Conservation (phyloP, 2,113 vertebrate genomes). For the Daphoenositta chrysoptera region DNA sequence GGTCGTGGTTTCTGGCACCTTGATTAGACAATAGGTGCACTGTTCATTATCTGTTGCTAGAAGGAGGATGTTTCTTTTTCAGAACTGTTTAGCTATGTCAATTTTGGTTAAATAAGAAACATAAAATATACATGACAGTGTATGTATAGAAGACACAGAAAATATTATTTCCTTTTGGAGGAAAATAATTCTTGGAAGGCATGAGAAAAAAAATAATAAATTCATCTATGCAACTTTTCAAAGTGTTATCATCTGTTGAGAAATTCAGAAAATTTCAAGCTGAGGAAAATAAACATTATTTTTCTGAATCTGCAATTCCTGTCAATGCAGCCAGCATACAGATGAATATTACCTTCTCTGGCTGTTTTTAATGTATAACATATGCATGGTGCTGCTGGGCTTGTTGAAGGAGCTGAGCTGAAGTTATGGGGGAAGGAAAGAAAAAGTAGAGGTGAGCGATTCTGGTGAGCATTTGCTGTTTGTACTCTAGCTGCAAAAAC, state of each 20-base stretch:
- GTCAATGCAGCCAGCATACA: not conserved
- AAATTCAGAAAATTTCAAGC: not conserved
- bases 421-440: not conserved
- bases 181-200: not conserved
- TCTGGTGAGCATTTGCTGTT: conserved; percentile 10
- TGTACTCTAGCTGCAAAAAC: not conserved
- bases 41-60: not conserved
- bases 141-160: not conserved
- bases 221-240: not conserved
- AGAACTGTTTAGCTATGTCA: not conserved
- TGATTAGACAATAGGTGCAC: not conserved
- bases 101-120: not conserved
- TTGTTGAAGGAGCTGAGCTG: not conserved
- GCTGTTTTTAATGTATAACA: conserved; percentile 10
- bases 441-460: not conserved
- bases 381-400: not conserved
- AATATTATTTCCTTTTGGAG: not conserved
- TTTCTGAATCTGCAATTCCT: conserved; percentile 7
- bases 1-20: not conserved
- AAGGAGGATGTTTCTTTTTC: not conserved
- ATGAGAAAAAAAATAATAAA: not conserved
- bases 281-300: not conserved
- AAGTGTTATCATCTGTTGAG: not conserved
- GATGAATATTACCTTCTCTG: conserved; percentile 29
- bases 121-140: not conserved